Evolutionary conservation across 1,140 invertebrate genomes (phyloP), one percentile per base, ranked within the genome.

Genomic region (Pygmarrhopalites habei): DNA sequence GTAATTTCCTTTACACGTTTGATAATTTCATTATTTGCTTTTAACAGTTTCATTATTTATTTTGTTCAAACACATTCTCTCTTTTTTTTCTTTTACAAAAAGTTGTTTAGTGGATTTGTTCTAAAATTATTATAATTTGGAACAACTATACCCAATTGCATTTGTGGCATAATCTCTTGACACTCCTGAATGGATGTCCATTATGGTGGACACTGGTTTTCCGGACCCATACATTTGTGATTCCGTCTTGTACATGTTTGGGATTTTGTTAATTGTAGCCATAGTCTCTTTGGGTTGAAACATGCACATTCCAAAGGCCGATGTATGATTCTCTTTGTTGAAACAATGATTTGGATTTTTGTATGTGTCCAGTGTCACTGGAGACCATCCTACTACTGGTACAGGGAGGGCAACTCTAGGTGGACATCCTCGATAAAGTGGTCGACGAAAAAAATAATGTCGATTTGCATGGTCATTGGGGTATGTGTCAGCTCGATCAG

Each of bases 251-350:
- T 62, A 62, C 60, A 62, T 62, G 19, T 26, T 17, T 14, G 60
- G 60, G 17, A 55, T 28, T 23, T 15, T 39, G 12, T 10, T 39
- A 14, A 30, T 26, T 4, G 12, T 26, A 25, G 49, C 47, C 2
- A 14, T 15, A 25, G 29, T 32, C 10, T 12, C 5, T 30, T 53
- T 62, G 2, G 60, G 60, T 43, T 62, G 60, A 23, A 41, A 5
- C 21, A n/a, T 15, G 25, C 49, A 62, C 26, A 47, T 30, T 3
- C 17, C 23, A 23, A 53, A 23, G 3, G 49, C 30, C 3, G 47
- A 46, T 23, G 47, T 62, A 44, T 53, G 29, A 21, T 62, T 62
- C 15, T 62, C 51, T 28, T 62, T 62, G 35, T 62, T 52, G 7
- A 28, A 29, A 15, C 29, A 21, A 23, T 35, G 51, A 28, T 35